Evolutionary conservation across 2,113 vertebrate genomes (phyloP).

Genomic region (Phylloscopus whistleri): DNA sequence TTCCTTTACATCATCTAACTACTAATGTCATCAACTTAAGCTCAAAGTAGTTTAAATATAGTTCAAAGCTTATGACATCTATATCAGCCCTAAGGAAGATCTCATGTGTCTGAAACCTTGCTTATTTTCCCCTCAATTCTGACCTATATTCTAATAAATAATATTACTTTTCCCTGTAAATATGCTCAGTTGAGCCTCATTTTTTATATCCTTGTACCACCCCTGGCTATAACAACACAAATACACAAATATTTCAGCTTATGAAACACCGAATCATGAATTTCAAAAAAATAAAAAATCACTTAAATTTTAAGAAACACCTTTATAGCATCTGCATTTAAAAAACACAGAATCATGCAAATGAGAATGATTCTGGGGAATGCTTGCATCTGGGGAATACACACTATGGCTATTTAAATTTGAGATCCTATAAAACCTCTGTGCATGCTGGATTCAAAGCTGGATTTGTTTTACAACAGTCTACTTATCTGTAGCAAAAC

Average conservation of each 20-base stretch:
- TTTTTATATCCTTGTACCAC: neutral
- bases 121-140: neutral
- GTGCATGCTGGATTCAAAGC: neutral
- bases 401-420: neutral
- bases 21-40: neutral
- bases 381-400: neutral
- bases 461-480: neutral
- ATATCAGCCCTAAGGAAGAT: neutral
- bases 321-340: neutral
- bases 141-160: neutral
- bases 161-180: neutral
- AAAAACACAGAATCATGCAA: neutral
- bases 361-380: neutral
- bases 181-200: neutral
- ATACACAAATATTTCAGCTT: neutral
- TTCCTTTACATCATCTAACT: neutral
- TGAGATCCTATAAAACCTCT: neutral
- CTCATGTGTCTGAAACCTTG: neutral
- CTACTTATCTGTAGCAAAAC: neutral
- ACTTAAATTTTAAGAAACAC: neutral
- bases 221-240: neutral
- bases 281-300: neutral
- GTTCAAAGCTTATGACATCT: neutral
- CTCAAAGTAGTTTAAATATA: neutral
- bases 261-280: neutral